Base-by-base conservation (phyloP, 2,797 vertebrate species). In the Champsocephalus esox region DNA sequence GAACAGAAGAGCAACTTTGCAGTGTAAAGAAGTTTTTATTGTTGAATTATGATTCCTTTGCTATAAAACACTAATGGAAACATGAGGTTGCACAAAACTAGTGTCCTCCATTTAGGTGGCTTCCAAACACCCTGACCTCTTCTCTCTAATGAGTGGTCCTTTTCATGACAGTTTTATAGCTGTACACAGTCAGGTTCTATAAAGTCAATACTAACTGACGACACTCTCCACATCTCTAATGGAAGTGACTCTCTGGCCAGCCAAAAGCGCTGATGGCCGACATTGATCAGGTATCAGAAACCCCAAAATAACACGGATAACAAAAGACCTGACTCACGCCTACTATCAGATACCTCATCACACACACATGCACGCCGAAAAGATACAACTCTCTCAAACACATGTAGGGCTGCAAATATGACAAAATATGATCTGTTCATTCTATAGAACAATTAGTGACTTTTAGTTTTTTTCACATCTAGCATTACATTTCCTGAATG, bases 201-300 rank as follows among this genome's bases (percentile, higher is more conserved):
- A 70, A 82, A 73, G 83, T 83, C 77, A 71, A 17, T 10, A 11
- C 57, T 44, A 64, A 4, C 48, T 38, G 66, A 49, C 0, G 52
- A 74, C 19, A 34, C 62, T 65, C 83, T 77, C n/a, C 71, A 65
- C 83, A 14, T 24, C 72, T 76, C 82, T 85, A 62, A 68, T 76
- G 73, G 81, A 82, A 70, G 54, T 32, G 64, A 77, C 66, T 71
- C 60, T 65, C 58, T 19, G 57, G 73, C 24, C 10, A 54, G 63
- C 19, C 2, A 14, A 38, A 10, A 45, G 45, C 49, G 80, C 61
- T 71, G 70, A 88, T 90, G 87, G 88, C 70, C 12, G 58, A 79
- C 54, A 67, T 51, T 60, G 84, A 89, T 92, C 86, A 75, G 70
- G 83, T 92, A 66, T 88, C 90, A 75, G 49, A 52, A 57, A 56